Evolutionary conservation across 2,888 invertebrate species (phyloP).

Genomic region (Agapostemon virescens): DNA sequence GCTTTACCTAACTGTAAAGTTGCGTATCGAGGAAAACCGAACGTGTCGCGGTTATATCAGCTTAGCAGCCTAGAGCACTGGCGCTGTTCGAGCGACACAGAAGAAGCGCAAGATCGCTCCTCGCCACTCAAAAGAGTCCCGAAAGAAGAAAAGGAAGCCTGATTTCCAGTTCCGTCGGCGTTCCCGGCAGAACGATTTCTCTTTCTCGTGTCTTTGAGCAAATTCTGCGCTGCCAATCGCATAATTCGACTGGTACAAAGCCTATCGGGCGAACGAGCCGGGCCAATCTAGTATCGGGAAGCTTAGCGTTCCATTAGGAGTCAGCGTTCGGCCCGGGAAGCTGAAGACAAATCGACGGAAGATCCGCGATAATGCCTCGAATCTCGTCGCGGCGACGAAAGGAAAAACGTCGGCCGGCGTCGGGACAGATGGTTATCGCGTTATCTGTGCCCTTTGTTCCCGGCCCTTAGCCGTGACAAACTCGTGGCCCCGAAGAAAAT

Average conservation of each 20-base stretch:
- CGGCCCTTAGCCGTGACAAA: constrained; percentile 21
- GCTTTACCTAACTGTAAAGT: no score
- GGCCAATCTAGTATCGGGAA: constrained; percentile 3
- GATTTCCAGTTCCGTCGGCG: neutral
- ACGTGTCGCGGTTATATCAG: no score
- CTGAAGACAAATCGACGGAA: constrained; percentile 6
- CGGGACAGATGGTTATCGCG: constrained; percentile 34
- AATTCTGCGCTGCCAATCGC: neutral
- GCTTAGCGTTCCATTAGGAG: constrained; percentile 3
- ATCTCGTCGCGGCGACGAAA: neutral
- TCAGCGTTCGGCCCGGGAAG: neutral
- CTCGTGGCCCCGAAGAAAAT: constrained; percentile 20
- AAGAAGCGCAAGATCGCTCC: no score
- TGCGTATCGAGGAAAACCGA: no score
- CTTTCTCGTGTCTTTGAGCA: neutral
- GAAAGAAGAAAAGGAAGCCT: neutral
- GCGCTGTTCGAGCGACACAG: no score
- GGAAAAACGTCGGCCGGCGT: constrained; percentile 8
- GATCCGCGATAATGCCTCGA: neutral
- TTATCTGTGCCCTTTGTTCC: constrained; percentile 32
- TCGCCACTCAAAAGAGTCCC: neutral
- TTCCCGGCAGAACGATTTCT: neutral
- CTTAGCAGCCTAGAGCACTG: no score
- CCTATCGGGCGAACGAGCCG: neutral
- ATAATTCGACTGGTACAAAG: neutral